Conservation (phyloP, 2,797 vertebrate genomes). For the Crenuchus spilurus region DNA sequence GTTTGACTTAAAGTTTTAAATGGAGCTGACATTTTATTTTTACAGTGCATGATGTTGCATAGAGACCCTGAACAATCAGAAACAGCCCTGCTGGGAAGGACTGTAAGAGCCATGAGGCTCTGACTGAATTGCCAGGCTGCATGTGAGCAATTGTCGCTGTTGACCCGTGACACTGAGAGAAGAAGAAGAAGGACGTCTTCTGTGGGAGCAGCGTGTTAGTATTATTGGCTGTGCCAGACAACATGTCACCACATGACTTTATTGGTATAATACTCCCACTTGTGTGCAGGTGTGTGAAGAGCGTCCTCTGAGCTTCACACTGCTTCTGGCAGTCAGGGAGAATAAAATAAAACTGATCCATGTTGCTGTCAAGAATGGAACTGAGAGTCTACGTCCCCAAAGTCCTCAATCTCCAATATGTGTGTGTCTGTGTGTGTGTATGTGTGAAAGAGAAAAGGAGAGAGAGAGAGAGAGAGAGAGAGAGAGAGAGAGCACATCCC, state of each 20-base stretch:
- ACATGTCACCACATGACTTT: not conserved
- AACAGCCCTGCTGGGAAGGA: too few species aligned
- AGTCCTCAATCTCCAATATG: not conserved
- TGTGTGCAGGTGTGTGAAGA: not conserved
- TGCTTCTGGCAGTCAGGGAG: not conserved
- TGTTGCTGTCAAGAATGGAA: not conserved
- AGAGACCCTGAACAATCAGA: too few species aligned
- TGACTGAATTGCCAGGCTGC: not conserved
- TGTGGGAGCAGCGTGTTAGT: not conserved
- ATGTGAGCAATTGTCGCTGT: not conserved
- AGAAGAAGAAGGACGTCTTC: not conserved
- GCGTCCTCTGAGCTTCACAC: not conserved
- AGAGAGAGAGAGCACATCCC: slow-evolving; percentile 38
- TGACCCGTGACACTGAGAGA: not conserved
- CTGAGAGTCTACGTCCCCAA: not conserved
- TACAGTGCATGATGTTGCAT: too few species aligned
- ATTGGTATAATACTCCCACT: not conserved
- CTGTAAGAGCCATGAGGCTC: not conserved
- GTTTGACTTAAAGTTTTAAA: too few species aligned
- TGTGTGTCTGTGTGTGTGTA: too few species aligned
- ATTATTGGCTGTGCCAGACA: not conserved
- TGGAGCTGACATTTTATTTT: too few species aligned
- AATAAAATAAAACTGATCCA: not conserved
- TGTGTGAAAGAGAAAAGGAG: not conserved
- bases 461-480: not conserved